Evolutionary conservation across 1,140 invertebrate genomes (phyloP).

Genomic region (Panulirus ornatus): DNA sequence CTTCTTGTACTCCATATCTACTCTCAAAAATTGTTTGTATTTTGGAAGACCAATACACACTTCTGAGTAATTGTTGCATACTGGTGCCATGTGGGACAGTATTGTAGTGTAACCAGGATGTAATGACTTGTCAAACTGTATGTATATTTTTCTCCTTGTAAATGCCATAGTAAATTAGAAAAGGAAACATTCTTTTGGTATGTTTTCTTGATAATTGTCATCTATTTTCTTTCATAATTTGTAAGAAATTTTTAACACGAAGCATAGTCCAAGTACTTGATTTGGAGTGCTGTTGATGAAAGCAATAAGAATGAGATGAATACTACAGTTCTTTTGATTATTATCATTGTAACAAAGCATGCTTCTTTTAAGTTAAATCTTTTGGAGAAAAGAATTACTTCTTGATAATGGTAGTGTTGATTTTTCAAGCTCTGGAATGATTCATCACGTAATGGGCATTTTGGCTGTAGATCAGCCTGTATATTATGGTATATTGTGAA

Average conservation of each 20-base stretch:
- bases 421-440: not conserved
- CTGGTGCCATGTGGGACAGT: conserved; percentile 42
- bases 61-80: conserved; percentile 42
- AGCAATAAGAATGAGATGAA: no score
- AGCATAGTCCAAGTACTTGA: not conserved
- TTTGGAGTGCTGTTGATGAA: no score
- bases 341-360: no score
- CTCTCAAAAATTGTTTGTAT: conserved; percentile 54
- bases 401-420: not conserved
- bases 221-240: not conserved
- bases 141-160: conserved; percentile 10
- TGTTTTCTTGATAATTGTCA: not conserved
- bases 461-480: conserved; percentile 11
- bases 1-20: conserved; percentile 46
- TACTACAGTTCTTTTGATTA: no score
- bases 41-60: conserved; percentile 68
- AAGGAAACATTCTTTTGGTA: conserved; percentile 31
- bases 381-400: no score
- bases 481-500: conserved; percentile 5
- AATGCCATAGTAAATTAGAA: conserved; percentile 1
- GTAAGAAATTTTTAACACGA: not conserved
- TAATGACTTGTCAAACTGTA: conserved; percentile 33
- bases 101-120: conserved; percentile 25
- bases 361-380: no score
- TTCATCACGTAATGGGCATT: conserved; percentile 22